phyloP scores from a whole-genome alignment of 2,797 vertebrate species.

The Semaprochilodus insignis region DNA sequence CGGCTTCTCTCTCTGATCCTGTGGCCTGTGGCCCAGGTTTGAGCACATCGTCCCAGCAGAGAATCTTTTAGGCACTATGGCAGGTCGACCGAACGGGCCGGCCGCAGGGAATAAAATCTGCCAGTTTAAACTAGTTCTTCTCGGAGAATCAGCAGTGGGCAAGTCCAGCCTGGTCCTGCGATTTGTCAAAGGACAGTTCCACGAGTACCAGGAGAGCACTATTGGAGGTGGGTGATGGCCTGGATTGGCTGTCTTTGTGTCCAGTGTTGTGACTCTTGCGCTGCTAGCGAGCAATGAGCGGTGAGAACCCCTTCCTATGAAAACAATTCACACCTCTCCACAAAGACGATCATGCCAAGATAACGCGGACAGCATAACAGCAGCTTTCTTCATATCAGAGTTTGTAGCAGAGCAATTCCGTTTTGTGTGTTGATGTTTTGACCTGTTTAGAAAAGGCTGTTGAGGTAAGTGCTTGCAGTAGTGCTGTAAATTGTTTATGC shows the following conservation, averaged over 20 bases:
- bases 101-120: slow-evolving; percentile 87
- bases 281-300: too few species aligned
- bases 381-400: too few species aligned
- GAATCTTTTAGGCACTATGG: slow-evolving; percentile 76
- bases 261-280: too few species aligned
- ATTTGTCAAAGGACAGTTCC: slow-evolving; percentile 90
- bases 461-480: too few species aligned
- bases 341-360: too few species aligned
- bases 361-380: too few species aligned
- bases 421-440: not conserved
- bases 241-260: not conserved
- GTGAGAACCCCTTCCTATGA: too few species aligned
- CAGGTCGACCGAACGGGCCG: slow-evolving; percentile 84
- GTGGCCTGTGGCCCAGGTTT: slow-evolving; percentile 17
- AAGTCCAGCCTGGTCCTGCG: slow-evolving; percentile 89
- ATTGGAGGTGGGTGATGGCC: slow-evolving; percentile 82
- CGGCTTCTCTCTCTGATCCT: not conserved
- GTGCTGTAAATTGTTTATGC: too few species aligned
- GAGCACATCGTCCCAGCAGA: slow-evolving; percentile 46
- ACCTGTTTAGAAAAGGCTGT: too few species aligned
- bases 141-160: slow-evolving; percentile 87
- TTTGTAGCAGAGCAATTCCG: not conserved
- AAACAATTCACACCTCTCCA: too few species aligned
- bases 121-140: slow-evolving; percentile 87
- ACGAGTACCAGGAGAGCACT: slow-evolving; percentile 90